Conservation (phyloP, 2,888 invertebrate genomes). For the Apeira syringaria region DNA sequence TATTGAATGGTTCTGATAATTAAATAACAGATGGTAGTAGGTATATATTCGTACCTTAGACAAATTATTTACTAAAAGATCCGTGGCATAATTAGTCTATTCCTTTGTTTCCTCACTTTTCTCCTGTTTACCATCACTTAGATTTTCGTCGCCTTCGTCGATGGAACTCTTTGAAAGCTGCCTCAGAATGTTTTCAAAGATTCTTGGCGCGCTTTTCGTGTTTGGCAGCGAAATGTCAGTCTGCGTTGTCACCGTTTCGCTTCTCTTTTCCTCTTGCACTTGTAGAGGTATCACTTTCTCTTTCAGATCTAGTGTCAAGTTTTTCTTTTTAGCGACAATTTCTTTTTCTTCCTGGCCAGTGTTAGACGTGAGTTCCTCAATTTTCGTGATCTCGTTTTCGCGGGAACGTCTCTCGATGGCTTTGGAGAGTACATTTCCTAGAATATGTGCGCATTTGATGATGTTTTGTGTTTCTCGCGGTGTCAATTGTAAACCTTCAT, state of each 20-base stretch:
- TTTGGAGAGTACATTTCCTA: constrained; percentile 62
- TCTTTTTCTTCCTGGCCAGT: constrained; percentile 32
- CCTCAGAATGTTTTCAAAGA: constrained; percentile 71
- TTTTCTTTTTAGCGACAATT: constrained; percentile 50
- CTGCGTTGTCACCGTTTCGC: constrained; percentile 67
- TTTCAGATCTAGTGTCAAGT: constrained; percentile 62
- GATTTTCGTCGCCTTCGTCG: constrained; percentile 42
- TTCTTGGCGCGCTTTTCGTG: constrained; percentile 74
- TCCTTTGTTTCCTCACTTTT: constrained; percentile 2
- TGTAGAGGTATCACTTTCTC: constrained; percentile 57
- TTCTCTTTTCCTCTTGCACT: constrained; percentile 45
- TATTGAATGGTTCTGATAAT: too few species aligned
- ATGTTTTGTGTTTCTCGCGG: constrained; percentile 70
- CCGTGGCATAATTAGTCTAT: neutral
- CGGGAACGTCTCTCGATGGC: constrained; percentile 63
- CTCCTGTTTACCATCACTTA: constrained; percentile 11
- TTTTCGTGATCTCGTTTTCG: constrained; percentile 39
- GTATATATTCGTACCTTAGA: too few species aligned
- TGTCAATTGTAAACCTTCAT: constrained; percentile 64
- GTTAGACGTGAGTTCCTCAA: constrained; percentile 35
- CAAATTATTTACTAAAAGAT: too few species aligned
- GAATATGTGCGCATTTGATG: constrained; percentile 70
- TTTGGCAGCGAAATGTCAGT: constrained; percentile 77
- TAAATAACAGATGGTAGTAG: too few species aligned
- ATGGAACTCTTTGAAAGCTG: constrained; percentile 69